Conservation (phyloP, 1,140 invertebrate species). For the Triops longicaudatus region DNA sequence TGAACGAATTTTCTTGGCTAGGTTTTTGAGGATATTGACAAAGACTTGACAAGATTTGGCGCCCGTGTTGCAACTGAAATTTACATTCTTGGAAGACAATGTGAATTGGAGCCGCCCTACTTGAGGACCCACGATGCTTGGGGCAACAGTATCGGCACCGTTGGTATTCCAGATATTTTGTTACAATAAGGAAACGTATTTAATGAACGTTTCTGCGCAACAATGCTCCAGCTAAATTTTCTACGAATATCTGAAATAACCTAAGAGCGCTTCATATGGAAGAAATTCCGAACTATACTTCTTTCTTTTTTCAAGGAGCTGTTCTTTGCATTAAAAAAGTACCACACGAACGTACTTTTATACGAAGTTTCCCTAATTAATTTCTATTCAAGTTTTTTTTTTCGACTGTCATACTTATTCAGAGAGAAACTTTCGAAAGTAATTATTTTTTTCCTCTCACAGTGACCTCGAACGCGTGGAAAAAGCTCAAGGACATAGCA, state of each 20-base stretch:
- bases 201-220: background rate
- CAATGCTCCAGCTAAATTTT: no score
- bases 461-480: conserved; percentile 48
- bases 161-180: conserved; percentile 34
- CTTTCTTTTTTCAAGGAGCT: no score
- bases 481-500: conserved; percentile 46
- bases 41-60: conserved; percentile 45
- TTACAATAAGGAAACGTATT: background rate
- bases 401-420: conserved; percentile 2
- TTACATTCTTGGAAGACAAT: conserved; percentile 43
- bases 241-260: no score
- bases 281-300: no score
- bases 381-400: background rate
- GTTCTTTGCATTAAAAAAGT: no score
- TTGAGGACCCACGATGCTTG: conserved; percentile 47
- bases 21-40: conserved; percentile 36
- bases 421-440: background rate
- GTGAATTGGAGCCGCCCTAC: conserved; percentile 46
- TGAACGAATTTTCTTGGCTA: conserved; percentile 22
- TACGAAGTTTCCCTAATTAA: background rate
- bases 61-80: conserved; percentile 44
- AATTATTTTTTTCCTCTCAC: conserved; percentile 28
- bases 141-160: conserved; percentile 47
- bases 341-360: no score
- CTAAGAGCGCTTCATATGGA: no score